Conservation (phyloP, 2,113 vertebrate genomes). For the Elanus axillaris region DNA sequence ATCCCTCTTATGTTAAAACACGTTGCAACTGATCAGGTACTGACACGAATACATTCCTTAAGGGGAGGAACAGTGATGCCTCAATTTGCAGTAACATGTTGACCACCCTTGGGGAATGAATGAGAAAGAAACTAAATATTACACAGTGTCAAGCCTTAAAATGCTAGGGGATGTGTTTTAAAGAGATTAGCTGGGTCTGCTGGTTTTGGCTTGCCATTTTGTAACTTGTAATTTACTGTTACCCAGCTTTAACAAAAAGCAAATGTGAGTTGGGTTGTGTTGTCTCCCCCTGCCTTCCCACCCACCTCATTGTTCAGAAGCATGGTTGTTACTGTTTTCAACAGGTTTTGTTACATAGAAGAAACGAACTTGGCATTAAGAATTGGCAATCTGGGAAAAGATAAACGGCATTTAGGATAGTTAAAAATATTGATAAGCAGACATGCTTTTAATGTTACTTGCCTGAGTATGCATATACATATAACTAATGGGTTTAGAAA, state of each 20-base stretch:
- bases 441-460: background rate
- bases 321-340: background rate
- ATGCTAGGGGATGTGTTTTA: background rate
- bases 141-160: conserved; percentile 31
- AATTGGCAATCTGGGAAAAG: background rate
- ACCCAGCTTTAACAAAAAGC: background rate
- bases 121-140: conserved; percentile 31
- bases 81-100: background rate
- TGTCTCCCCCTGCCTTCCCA: background rate
- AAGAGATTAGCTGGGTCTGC: conserved; percentile 12
- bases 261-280: background rate
- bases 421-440: background rate
- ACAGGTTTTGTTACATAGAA: background rate
- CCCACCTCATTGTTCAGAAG: background rate
- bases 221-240: background rate
- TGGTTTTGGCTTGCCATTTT: conserved; percentile 54
- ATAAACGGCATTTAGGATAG: background rate
- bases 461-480: background rate
- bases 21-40: conserved; percentile 49
- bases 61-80: conserved; percentile 3
- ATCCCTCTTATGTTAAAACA: conserved; percentile 33
- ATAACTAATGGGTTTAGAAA: background rate
- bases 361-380: background rate
- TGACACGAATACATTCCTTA: conserved; percentile 58
- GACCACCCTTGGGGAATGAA: background rate